Evolutionary conservation across 2,113 vertebrate species (phyloP), one percentile per base, ranked within the genome.

Genomic region (Cololabis saira): DNA sequence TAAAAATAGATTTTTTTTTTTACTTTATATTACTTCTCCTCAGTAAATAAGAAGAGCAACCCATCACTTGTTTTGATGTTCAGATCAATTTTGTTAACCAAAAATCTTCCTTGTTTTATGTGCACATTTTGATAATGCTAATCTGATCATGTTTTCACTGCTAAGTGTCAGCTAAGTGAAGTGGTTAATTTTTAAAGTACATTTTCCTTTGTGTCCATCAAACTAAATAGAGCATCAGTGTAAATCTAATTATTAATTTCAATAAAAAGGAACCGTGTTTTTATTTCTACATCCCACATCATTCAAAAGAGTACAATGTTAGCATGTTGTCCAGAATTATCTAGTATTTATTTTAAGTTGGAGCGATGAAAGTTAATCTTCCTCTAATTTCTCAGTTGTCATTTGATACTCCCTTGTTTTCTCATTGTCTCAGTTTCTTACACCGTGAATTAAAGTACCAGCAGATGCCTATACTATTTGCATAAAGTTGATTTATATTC

Each of bases 391-490:
- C 37, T 16, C 22, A 12, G 57, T 27, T 30, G 22, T 47, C 24
- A 27, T 11, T 22, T 18, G 15, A 10, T 44, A 17, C 12, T n/a
- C 33, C 41, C 19, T 58, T 18, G 44, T 30, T 24, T n/a, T 47
- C n/a, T 4, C n/a, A 16, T 48, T 47, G 24, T 33, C 12, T 37
- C n/a, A 4, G 30, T 47, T 47, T 19, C n/a, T 61, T 7, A 13
- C 17, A 37, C 13, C 5, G 24, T 17, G 14, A 18, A 9, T 19
- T 61, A 19, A 33, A 61, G 27, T 48, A 17, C 40, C 8, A 42
- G 37, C 18, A 57, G 55, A 57, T 42, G 37, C 37, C 15, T 22
- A 21, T 56, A 21, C 40, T 56, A 54, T 53, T 17, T 16, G 24
- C 58, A 60, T 37, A 7, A 7, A 37, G 33, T 37, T 37, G 24